phyloP scores from a whole-genome alignment of 2,888 invertebrate genomes.

The Zeuzera pyrina region DNA sequence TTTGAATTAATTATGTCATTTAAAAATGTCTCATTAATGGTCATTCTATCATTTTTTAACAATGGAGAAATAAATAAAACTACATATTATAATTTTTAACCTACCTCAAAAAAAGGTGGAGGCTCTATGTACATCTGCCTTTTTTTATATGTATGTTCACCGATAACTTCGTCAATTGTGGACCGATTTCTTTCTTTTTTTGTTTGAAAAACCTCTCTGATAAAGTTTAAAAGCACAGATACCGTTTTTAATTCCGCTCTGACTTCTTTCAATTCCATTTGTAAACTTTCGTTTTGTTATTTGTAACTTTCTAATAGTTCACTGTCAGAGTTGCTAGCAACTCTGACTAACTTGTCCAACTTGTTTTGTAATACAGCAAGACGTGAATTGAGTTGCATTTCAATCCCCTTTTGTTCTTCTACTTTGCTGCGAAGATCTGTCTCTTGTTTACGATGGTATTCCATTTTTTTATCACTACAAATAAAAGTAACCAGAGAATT shows the following conservation, averaged over 20 bases:
- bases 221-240: neutral
- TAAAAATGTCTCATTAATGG: no score
- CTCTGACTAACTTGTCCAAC: constrained; percentile 40
- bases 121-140: no score
- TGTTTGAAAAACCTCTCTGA: neutral
- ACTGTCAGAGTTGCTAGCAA: constrained; percentile 36
- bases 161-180: no score
- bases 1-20: no score
- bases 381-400: constrained; percentile 52
- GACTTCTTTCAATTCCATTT: constrained; percentile 39
- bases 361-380: constrained; percentile 53
- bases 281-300: constrained; percentile 44
- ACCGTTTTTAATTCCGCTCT: constrained; percentile 50
- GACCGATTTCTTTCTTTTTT: no score
- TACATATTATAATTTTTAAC: no score
- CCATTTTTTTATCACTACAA: constrained; percentile 59
- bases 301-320: constrained; percentile 45
- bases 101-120: no score
- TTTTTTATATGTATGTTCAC: no score
- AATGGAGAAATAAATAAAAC: no score
- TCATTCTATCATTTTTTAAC: no score
- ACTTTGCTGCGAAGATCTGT: constrained; percentile 43
- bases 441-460: constrained; percentile 54
- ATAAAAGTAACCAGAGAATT: no score
- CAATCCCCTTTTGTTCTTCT: constrained; percentile 53